These are phyloP conservation scores for Cyphotilapia sp. DNA, from an alignment of 2,113 vertebrate genomes.

Conservation along the genomic window DNA sequence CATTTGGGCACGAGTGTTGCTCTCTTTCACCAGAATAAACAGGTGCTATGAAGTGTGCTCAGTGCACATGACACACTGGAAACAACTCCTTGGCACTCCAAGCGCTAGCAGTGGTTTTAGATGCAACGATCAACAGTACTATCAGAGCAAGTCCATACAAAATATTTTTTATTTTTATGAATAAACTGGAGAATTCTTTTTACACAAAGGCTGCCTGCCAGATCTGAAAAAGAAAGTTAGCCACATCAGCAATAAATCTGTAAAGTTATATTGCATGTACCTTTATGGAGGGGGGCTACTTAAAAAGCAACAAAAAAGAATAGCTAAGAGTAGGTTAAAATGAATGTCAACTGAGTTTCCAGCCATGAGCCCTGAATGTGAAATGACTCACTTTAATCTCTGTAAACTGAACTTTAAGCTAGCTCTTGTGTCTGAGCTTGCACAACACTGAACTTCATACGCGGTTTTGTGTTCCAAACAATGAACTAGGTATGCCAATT, in stretches of 20 bases:
- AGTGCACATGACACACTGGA: neutral
- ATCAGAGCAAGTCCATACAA: neutral
- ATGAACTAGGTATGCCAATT: neutral
- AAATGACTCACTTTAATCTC: neutral
- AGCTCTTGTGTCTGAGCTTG: neutral
- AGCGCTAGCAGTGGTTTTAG: neutral
- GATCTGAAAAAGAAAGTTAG: neutral
- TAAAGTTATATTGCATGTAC: neutral
- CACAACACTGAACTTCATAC: neutral
- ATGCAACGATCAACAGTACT: neutral
- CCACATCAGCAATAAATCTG: neutral
- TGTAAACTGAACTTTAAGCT: neutral
- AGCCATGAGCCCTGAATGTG: neutral
- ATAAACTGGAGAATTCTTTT: neutral
- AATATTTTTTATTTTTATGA: neutral
- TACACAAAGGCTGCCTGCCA: neutral
- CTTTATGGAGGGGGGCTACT: neutral
- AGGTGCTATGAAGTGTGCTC: neutral
- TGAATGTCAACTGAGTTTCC: neutral
- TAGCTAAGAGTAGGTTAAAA: neutral
- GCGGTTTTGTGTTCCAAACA: neutral
- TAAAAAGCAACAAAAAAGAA: neutral
- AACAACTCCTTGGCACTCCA: neutral
- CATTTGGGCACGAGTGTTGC: neutral
- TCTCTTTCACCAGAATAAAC: neutral